Evolutionary conservation across 2,113 vertebrate genomes (phyloP), one percentile per base, ranked within the genome.

Genomic region (Deroptyus accipitrinus): DNA sequence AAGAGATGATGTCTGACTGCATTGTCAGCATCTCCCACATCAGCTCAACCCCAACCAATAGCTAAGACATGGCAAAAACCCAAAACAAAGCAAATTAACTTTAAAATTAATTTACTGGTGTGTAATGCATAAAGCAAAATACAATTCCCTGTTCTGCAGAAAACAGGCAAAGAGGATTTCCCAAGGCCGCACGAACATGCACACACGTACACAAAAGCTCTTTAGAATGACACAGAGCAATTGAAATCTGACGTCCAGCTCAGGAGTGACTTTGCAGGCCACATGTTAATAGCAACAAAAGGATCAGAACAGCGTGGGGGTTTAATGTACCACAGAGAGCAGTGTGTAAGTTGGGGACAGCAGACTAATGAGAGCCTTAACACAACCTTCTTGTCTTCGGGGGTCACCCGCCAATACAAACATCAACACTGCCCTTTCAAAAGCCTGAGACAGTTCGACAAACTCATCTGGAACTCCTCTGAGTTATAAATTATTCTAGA

Each of bases 401-500:
- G 54, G 49, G n/a, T 86, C 61, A 80, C 28, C 61, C 63, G 48
- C 62, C 75, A 86, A 62, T 67, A 83, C 72, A 83, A 83, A 77
- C 49, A 73, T 63, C 88, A 93, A 77, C n/a, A 69, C 8, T 66
- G 79, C 35, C 83, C 79, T 90, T 93, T 88, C 63, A 81, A 79
- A 93, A 93, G 78, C 33, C 72, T 67, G 51, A 90, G 68, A 75
- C 28, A 86, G 54, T 90, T 86, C 68, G 55, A 93, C 68, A 88
- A 62, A 81, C 28, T 82, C 75, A 77, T 94, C 54, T 95, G 88
- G 86, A 93, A 93, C 51, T 74, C 68, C 79, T 94, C 0, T 18
- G 73, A 92, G 76, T 66, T 88, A 92, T 33, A 92, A 80, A 74
- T 95, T 86, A 92, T 35, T 78, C 83, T 75, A 46, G 31, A 83